Percentiles rank a stretch among this genome's conserved stretches.
phyloP scores from a whole-genome alignment of 2,797 vertebrate genomes.

The Vipera ursinii region DNA sequence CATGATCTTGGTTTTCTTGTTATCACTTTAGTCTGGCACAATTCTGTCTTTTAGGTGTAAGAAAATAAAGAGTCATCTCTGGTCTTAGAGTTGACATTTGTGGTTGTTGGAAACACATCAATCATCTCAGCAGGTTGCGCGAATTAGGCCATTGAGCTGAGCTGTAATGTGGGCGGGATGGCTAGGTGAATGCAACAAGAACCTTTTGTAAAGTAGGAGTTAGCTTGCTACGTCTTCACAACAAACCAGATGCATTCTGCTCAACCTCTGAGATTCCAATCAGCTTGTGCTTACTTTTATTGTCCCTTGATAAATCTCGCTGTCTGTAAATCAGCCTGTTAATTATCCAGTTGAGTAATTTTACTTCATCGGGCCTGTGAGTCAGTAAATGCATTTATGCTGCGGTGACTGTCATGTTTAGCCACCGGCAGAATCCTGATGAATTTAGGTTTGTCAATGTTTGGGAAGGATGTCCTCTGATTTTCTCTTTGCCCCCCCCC shows the following conservation, averaged over 20 bases:
- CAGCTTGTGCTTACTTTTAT: not conserved
- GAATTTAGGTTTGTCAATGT: not conserved
- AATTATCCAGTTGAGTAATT: not conserved
- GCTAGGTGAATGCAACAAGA: not conserved
- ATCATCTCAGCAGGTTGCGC: not conserved
- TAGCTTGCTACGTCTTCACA: not conserved
- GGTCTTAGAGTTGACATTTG: no score
- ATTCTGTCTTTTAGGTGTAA: no score
- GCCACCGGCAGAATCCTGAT: not conserved
- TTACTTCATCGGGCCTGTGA: not conserved
- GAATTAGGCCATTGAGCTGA: not conserved
- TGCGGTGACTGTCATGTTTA: not conserved
- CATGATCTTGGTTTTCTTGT: no score
- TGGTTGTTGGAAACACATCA: not conserved
- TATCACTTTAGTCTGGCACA: no score
- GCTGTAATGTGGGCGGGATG: not conserved
- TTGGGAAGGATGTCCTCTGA: not conserved
- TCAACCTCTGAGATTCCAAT: not conserved
- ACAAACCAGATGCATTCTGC: not conserved
- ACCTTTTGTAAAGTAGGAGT: not conserved
- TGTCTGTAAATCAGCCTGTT: not conserved
- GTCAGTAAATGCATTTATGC: not conserved
- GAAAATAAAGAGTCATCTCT: no score
- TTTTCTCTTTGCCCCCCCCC: not conserved
- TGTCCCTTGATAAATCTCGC: not conserved